Evolutionary conservation across 1,140 invertebrate species (phyloP).

Genomic region (Ctenoplectra terminalis): DNA sequence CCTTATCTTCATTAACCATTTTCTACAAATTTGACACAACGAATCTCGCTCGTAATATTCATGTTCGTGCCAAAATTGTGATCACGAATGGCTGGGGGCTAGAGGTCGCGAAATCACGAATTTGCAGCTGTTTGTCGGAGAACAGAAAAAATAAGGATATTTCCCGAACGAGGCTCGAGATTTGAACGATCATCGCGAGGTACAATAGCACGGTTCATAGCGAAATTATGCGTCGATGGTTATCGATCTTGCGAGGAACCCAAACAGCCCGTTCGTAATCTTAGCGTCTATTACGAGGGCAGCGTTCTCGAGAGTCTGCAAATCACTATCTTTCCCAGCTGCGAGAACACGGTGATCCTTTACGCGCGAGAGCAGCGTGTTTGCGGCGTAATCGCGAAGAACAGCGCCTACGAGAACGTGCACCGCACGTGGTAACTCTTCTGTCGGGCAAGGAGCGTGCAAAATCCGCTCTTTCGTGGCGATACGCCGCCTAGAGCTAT

Average conservation of each 20-base stretch:
- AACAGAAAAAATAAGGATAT: background rate
- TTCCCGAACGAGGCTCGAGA: background rate
- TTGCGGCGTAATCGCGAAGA: conserved; percentile 1
- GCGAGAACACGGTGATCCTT: conserved; percentile 42
- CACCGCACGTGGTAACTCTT: conserved; percentile 41
- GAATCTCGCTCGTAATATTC: too few species aligned
- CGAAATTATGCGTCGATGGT: conserved; percentile 54
- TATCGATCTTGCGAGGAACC: conserved; percentile 51
- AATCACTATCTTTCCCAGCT: conserved; percentile 60
- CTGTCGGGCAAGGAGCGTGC: background rate
- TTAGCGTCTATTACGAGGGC: conserved; percentile 55
- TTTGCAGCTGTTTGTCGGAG: background rate
- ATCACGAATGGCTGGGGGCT: background rate
- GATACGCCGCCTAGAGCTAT: background rate
- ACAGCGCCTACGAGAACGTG: conserved; percentile 44
- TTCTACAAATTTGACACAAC: too few species aligned
- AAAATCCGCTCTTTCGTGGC: background rate
- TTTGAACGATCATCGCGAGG: conserved; percentile 17
- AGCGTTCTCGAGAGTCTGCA: conserved; percentile 50
- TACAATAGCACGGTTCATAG: conserved; percentile 23
- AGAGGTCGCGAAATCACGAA: conserved; percentile 7
- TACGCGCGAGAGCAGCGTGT: conserved; percentile 42
- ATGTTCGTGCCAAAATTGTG: too few species aligned
- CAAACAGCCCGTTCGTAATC: conserved; percentile 55
- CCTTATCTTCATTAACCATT: too few species aligned